Conservation (phyloP, 2,888 invertebrate genomes). For the Spilarctia lutea region DNA sequence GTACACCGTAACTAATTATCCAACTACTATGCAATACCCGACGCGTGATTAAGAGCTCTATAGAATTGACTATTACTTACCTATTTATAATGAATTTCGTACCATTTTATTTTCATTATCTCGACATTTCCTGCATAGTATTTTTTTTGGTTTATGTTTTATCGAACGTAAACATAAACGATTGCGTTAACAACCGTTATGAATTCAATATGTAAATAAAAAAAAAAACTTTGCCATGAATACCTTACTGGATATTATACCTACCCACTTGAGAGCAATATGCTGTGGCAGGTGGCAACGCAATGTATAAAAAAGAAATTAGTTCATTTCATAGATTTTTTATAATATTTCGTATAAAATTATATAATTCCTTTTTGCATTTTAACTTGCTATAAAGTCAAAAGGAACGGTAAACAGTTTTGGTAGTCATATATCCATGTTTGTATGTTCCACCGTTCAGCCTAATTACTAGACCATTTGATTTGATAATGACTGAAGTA, state of each 20-base stretch:
- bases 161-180: background rate
- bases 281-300: background rate
- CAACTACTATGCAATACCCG: background rate
- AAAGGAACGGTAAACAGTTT: too few relatives aligned
- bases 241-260: background rate
- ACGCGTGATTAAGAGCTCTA: background rate
- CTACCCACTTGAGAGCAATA: background rate
- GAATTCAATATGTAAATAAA: background rate
- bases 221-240: background rate
- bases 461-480: too few relatives aligned
- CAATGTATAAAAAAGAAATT: too few relatives aligned
- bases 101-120: background rate
- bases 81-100: background rate
- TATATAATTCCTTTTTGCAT: background rate
- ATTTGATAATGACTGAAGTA: too few relatives aligned
- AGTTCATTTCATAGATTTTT: background rate
- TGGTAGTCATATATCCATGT: too few relatives aligned
- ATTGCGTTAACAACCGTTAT: background rate
- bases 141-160: background rate
- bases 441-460: too few relatives aligned
- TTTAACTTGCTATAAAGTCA: background rate
- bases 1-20: background rate
- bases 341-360: too few relatives aligned
- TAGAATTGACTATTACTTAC: too few relatives aligned
- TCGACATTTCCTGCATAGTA: background rate